phyloP scores from a whole-genome alignment of 1,140 invertebrate genomes.

The Anthonomus grandis region DNA sequence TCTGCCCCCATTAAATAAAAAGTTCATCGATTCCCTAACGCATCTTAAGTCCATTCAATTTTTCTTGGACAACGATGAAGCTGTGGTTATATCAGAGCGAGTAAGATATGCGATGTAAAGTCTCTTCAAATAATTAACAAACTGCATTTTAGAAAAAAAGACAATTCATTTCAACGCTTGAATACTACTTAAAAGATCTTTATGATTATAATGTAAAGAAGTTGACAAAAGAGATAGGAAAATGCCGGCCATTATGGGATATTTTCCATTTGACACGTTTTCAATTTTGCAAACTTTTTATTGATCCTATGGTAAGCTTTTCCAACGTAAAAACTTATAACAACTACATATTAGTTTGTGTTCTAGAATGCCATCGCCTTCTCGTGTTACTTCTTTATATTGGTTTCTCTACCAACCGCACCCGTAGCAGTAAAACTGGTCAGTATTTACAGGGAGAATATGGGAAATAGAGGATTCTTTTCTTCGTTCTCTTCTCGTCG shows the following conservation, averaged over 20 bases:
- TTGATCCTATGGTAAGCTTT: slow-evolving; percentile 62
- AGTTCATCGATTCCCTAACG: slow-evolving; percentile 68
- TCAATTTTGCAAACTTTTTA: slow-evolving; percentile 65
- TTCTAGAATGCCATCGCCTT: slow-evolving; percentile 62
- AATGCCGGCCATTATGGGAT: slow-evolving; percentile 70
- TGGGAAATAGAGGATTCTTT: too few species aligned
- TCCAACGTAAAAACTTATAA: not conserved
- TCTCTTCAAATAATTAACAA: too few species aligned
- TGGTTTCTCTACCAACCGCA: slow-evolving; percentile 29
- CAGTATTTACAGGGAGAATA: slow-evolving; percentile 30
- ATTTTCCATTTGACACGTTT: slow-evolving; percentile 62
- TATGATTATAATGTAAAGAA: slow-evolving; percentile 58
- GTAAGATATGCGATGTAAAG: too few species aligned
- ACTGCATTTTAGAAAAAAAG: slow-evolving; percentile 62
- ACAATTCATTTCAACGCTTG: slow-evolving; percentile 57
- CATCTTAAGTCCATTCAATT: slow-evolving; percentile 68
- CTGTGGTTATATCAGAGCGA: slow-evolving; percentile 37
- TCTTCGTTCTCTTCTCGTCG: too few species aligned
- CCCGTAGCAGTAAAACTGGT: slow-evolving; percentile 33
- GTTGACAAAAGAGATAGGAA: slow-evolving; percentile 59
- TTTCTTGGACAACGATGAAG: slow-evolving; percentile 66
- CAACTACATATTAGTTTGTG: not conserved
- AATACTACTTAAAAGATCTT: slow-evolving; percentile 29
- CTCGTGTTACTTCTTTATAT: slow-evolving; percentile 42
- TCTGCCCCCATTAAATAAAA: slow-evolving; percentile 60